Base-by-base conservation (phyloP, 1,140 invertebrate species). In the Aphis craccivora region DNA sequence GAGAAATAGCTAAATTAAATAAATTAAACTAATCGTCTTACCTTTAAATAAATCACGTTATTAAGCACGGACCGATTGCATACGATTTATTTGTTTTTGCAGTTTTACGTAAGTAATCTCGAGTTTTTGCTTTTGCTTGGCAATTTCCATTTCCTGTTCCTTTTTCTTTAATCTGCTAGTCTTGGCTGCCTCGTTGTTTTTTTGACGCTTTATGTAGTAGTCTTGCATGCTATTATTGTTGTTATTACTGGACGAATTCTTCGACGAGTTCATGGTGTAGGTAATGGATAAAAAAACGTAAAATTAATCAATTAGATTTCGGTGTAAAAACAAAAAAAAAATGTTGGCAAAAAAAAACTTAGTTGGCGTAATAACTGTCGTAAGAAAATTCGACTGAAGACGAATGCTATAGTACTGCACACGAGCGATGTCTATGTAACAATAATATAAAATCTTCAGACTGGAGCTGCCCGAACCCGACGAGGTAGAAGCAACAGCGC, bases 81-180 rank as follows among this genome's bases (percentile, higher is more conserved):
- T 89, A 25, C 53, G 88, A 35, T 89, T 89, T 37, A 93, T 93
- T 53, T 93, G 81, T 53, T 93, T 93, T 93, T 86, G 91, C 2
- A 93, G 37, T n/a, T 93, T 86, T 11, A 93, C 91, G 23, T 93
- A 93, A 40, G 91, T 93, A 48, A 86, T 53, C 81, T 93, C 91
- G 35, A 93, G 81, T 86, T 53, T 86, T 86, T 83, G n/a, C 35
- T 86, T 93, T 35, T 86, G 40, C 35, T 86, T 93, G 35, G 76
- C 91, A 11, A 93, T 53, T 55, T 93, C 76, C 1, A 93, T 55
- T 37, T 93, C 76, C 2, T 86, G 76, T 83, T 93, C 91, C 48
- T 93, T 93, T 37, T 86, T 93, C 51, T 53, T 93, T 11, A 86
- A 40, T 40, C 91, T 51, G 23, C 91, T 93, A 9, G 37, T 86